Evolutionary conservation across 1,140 invertebrate species (phyloP).

Genomic region (Kradibia gibbosae): DNA sequence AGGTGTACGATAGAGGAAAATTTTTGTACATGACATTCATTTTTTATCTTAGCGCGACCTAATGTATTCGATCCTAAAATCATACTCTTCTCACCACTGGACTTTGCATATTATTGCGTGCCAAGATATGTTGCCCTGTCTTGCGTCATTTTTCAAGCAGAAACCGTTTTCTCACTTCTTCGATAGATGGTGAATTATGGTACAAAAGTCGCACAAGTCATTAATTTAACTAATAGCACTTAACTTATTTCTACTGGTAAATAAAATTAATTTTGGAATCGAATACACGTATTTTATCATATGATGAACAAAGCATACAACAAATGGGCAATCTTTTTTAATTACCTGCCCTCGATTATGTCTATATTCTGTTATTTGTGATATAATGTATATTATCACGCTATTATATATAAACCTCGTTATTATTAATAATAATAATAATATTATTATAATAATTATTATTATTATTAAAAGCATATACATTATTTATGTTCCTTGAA

Average conservation of each 20-base stretch:
- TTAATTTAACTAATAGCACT: too few relatives aligned
- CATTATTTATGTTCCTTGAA: constrained; percentile 57
- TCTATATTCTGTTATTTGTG: constrained; percentile 59
- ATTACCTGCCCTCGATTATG: constrained; percentile 14
- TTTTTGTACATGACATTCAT: constrained; percentile 44
- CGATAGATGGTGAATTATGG: too few relatives aligned
- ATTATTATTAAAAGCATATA: too few relatives aligned
- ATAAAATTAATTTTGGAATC: constrained; percentile 25
- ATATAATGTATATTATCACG: constrained; percentile 56
- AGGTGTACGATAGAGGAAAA: constrained; percentile 14
- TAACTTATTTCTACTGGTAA: not conserved
- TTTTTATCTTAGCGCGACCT: constrained; percentile 2
- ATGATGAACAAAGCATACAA: not conserved
- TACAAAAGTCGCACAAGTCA: too few relatives aligned
- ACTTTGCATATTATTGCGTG: too few relatives aligned
- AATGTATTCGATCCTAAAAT: constrained; percentile 31
- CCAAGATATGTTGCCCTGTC: too few relatives aligned
- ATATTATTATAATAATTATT: constrained; percentile 43
- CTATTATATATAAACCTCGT: constrained; percentile 51
- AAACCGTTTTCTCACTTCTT: too few relatives aligned
- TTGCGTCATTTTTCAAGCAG: too few relatives aligned
- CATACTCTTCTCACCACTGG: not conserved
- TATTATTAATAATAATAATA: constrained; percentile 52
- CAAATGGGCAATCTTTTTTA: not conserved
- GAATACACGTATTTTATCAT: constrained; percentile 34